Conservation (phyloP, 2,797 vertebrate species). For the Dipus sagitta region DNA sequence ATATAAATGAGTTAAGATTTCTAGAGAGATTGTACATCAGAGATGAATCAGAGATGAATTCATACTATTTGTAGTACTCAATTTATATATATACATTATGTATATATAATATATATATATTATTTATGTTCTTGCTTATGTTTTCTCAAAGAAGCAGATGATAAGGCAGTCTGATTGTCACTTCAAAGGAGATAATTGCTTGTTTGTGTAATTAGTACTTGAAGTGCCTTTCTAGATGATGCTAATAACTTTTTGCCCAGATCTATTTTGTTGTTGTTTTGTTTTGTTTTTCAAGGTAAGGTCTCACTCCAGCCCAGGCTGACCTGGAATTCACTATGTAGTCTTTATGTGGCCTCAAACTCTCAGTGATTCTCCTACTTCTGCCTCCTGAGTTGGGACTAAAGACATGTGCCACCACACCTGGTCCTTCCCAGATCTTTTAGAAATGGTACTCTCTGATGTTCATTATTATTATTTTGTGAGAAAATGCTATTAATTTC, state of each 20-base stretch:
- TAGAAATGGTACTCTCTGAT: not conserved
- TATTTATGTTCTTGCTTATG: not conserved
- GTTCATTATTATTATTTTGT: not conserved
- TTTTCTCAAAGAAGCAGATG: not conserved
- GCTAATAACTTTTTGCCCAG: not conserved
- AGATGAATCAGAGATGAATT: not conserved
- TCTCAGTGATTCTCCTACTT: no score
- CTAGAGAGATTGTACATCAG: not conserved
- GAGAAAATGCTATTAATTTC: not conserved
- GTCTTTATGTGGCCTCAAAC: no score
- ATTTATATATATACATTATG: not conserved
- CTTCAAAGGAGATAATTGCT: not conserved
- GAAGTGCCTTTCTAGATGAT: not conserved
- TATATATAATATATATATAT: not conserved
- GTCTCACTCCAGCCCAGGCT: no score
- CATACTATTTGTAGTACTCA: not conserved
- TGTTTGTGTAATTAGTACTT: not conserved
- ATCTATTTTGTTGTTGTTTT: no score
- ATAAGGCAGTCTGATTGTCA: not conserved
- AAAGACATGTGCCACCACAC: no score
- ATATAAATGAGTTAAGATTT: not conserved
- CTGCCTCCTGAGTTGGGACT: no score
- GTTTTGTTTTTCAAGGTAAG: no score
- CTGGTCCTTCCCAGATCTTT: not conserved
- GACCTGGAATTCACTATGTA: no score